These are phyloP conservation scores for Bradynema listronoti DNA, from an alignment of 1,140 invertebrate genomes.

Conservation along the genomic window DNA sequence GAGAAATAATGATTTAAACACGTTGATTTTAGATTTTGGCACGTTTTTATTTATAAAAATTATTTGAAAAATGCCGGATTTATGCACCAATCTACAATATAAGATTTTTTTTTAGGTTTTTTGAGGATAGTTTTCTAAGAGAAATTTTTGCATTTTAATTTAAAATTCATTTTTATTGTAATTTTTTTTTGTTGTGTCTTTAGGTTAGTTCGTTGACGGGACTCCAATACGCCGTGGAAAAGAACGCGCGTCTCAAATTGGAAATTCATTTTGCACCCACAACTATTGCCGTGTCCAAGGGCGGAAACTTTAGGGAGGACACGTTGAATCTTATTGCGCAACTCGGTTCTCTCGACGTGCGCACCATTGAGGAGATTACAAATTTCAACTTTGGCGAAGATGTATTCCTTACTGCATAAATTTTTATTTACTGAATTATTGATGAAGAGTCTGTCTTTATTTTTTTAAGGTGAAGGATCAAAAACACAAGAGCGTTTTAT, in stretches of 20 bases:
- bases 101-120: too few species aligned
- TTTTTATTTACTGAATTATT: slow-evolving; percentile 21
- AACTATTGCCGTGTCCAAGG: slow-evolving; percentile 76
- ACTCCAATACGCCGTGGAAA: slow-evolving; percentile 81
- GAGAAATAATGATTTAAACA: too few species aligned
- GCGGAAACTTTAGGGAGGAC: slow-evolving; percentile 68
- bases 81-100: too few species aligned
- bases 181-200: too few species aligned
- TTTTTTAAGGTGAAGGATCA: slow-evolving; percentile 61
- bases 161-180: too few species aligned
- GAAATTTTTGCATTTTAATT: too few species aligned
- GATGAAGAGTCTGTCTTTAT: neutral
- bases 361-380: slow-evolving; percentile 62
- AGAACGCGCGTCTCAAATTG: slow-evolving; percentile 76
- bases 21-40: too few species aligned
- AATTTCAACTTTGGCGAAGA: slow-evolving; percentile 53
- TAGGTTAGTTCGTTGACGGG: slow-evolving; percentile 57
- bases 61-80: too few species aligned
- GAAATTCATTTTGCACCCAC: slow-evolving; percentile 78
- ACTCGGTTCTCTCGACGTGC: slow-evolving; percentile 72
- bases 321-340: slow-evolving; percentile 71
- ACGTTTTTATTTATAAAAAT: too few species aligned
- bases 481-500: slow-evolving; percentile 67
- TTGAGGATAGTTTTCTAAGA: too few species aligned
- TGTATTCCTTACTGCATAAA: neutral